Conservation (phyloP, 2,113 vertebrate species). For the Ranitomeya imitator region DNA sequence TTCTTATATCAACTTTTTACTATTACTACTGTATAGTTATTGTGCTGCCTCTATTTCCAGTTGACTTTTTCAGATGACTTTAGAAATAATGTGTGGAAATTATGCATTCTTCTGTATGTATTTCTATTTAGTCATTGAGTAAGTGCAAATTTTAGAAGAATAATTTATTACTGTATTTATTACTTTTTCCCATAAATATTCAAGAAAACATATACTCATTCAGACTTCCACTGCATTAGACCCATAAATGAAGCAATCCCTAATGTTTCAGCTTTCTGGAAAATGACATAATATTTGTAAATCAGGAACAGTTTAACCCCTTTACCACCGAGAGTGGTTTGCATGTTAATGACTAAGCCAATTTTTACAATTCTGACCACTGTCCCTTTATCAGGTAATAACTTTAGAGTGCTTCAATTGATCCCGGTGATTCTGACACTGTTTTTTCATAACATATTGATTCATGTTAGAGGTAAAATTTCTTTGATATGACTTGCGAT, state of each 20-base stretch:
- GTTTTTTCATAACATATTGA: too few species aligned
- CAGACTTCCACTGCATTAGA: not conserved
- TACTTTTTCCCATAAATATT: not conserved
- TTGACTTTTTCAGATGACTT: not conserved
- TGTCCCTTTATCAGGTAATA: too few species aligned
- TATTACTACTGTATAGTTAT: not conserved
- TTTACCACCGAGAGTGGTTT: too few species aligned
- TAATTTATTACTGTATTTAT: not conserved
- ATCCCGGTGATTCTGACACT: too few species aligned
- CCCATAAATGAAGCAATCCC: not conserved
- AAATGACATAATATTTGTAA: not conserved
- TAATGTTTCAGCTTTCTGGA: not conserved
- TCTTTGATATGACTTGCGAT: too few species aligned
- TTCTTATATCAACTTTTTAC: not conserved
- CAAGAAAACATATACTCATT: not conserved
- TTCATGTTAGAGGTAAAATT: too few species aligned
- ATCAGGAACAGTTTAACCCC: not conserved
- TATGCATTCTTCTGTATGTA: not conserved
- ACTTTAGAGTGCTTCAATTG: too few species aligned
- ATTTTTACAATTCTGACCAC: too few species aligned
- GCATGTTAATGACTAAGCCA: too few species aligned
- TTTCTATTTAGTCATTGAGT: not conserved
- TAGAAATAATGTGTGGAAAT: not conserved
- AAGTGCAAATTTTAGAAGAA: not conserved
- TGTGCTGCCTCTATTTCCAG: not conserved